Conservation (phyloP, 2,113 vertebrate genomes). For the Colius striatus region DNA sequence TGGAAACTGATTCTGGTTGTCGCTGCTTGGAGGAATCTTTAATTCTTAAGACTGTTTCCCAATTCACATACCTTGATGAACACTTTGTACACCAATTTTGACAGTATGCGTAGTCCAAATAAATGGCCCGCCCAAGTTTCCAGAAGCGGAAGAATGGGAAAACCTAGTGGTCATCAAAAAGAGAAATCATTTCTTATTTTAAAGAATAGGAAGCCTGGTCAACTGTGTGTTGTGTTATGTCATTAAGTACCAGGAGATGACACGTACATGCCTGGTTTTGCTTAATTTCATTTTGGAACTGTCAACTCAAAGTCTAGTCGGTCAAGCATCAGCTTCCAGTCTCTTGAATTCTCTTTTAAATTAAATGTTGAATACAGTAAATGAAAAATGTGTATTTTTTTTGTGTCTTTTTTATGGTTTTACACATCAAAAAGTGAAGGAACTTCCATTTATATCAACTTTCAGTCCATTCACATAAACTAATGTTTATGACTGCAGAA, state of each 20-base stretch:
- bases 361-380: neutral
- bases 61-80: neutral
- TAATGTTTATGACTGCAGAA: neutral
- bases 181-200: neutral
- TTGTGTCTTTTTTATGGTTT: neutral
- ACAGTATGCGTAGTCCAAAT: neutral
- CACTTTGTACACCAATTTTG: neutral
- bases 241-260: neutral
- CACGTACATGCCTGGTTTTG: neutral
- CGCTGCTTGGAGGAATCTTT: neutral
- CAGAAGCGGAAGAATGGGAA: neutral
- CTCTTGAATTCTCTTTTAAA: neutral
- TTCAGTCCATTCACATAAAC: neutral
- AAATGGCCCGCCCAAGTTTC: neutral
- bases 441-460: neutral
- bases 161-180: neutral
- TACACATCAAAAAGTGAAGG: neutral
- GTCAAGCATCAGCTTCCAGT: neutral
- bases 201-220: neutral
- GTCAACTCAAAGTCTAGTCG: neutral
- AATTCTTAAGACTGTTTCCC: neutral
- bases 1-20: neutral
- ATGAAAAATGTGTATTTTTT: neutral
- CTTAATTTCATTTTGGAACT: neutral
- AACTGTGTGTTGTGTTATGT: neutral